Base-by-base conservation (phyloP, 2,797 vertebrate genomes). In the Leptoclinus maculatus region DNA sequence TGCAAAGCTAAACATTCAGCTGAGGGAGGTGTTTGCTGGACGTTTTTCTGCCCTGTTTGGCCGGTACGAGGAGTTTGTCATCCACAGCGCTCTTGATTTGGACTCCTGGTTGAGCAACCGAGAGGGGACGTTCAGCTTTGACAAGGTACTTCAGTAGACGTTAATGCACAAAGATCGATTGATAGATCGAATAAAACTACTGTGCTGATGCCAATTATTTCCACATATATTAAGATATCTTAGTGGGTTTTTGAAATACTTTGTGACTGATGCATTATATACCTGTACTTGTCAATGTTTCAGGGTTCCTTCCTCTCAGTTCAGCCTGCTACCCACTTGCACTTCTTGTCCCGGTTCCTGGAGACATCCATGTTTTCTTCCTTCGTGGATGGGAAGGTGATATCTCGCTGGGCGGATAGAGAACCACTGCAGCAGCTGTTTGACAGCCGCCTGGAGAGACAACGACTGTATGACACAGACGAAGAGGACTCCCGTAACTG, bases 351-450 rank as follows among this genome's bases (percentile, higher is more conserved):
- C 12, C 97, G 96, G 85, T 99, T 99, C 94, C 96, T 99, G 57
- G 98, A 99, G 94, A 99, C 98, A 11, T 97, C 98, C 94, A 99
- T 99, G 97, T 99, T 99, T 92, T 98, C 97, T 71, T 97, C 96
- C 12, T 99, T 99, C 83, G 96, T 99, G 80, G 98, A 99, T 86
- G 97, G 97, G 89, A 99, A 99, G 91, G 98, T 98, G 83, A 96
- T 99, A 88, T 97, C 98, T 39, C 97, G 97, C 66, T 99, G 98
- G 98, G 97, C 97, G 38, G 97, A 98, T 56, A 96, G 97, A 81
- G 98, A 99, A 29, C 96, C 97, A 4, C 89, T 97, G 58, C 96
- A 99, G 74, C 95, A 96, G 38, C 96, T 99, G 83, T 99, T 99
- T 79, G 98, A 99, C 89, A 96, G 93, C 16, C 95, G 98, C 11